Evolutionary conservation across 2,797 vertebrate species (phyloP).

Genomic region (Morus bassanus): DNA sequence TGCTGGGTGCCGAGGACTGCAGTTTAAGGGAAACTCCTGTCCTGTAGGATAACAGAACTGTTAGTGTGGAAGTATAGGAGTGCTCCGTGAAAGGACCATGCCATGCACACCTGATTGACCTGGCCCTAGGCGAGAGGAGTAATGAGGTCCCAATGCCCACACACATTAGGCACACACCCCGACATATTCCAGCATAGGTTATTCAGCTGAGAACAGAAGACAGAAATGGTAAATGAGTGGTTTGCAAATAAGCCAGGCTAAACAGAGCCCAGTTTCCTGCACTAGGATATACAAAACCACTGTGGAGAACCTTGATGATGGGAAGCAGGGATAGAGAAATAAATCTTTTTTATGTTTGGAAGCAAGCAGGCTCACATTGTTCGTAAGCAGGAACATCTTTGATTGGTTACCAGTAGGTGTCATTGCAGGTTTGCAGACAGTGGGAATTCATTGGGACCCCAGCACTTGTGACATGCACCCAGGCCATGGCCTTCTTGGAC

Average conservation of each 20-base stretch:
- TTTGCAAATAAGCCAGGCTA: background rate
- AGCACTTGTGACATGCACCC: background rate
- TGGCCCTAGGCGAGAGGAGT: background rate
- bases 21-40: background rate
- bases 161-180: background rate
- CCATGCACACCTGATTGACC: background rate
- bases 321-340: background rate
- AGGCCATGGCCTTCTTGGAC: background rate
- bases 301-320: background rate
- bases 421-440: conserved; percentile 51
- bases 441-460: background rate
- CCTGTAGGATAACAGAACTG: background rate
- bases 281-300: background rate
- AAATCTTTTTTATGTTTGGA: fast-evolving
- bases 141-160: background rate
- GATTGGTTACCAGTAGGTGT: conserved; percentile 56
- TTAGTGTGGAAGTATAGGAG: background rate
- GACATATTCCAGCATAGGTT: fast-evolving
- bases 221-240: background rate
- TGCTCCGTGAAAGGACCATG: background rate
- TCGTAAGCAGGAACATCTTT: background rate
- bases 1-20: background rate
- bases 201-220: background rate
- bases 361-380: background rate
- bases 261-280: background rate